phyloP scores from a whole-genome alignment of 37 sponge, comb jelly and placozoan species.

The Petrosia ficiformis region DNA sequence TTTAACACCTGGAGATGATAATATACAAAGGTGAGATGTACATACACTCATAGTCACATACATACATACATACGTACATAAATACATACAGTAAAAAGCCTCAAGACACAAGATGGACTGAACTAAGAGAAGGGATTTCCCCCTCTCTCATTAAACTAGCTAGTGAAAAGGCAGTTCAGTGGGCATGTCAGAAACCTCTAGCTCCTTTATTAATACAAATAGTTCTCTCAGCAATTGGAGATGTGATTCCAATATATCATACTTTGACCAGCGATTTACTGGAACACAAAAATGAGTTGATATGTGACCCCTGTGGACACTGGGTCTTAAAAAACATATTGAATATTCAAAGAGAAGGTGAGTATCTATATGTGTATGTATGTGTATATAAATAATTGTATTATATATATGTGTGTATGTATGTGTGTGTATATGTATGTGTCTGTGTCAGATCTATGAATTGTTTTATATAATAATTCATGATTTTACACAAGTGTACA shows the following conservation, averaged over 20 bases:
- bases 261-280: background rate
- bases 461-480: no score
- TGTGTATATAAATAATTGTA: no score
- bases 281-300: background rate
- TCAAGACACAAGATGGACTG: conserved; percentile 20
- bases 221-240: background rate
- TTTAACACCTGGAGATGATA: conserved; percentile 77
- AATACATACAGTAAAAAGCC: conserved; percentile 54
- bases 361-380: no score
- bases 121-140: conserved; percentile 51
- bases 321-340: conserved; percentile 56
- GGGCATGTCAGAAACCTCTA: conserved; percentile 42
- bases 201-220: conserved; percentile 48
- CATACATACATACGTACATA: background rate
- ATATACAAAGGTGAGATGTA: conserved; percentile 47
- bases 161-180: conserved; percentile 33
- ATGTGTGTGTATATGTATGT: no score
- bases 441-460: no score
- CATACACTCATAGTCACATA: no score
- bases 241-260: background rate
- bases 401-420: no score
- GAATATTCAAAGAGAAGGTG: conserved; percentile 20
- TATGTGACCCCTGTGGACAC: conserved; percentile 54
- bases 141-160: conserved; percentile 45
- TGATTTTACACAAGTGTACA: no score